Evolutionary conservation across 2,888 invertebrate genomes (phyloP), one percentile per base, ranked within the genome.

Genomic region (Dromius quadrimaculatus): DNA sequence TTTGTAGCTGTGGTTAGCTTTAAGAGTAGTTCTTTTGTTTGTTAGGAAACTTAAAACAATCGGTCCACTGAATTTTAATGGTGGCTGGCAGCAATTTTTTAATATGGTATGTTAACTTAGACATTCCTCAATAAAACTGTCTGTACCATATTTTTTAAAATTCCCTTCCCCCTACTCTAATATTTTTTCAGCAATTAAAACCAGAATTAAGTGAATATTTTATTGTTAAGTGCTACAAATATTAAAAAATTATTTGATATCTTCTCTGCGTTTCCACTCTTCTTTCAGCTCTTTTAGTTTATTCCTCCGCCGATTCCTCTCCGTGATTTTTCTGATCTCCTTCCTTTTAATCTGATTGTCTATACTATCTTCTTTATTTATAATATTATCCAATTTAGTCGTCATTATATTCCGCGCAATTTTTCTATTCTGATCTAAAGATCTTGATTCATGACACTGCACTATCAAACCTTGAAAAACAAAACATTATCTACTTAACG

Each of bases 371-470:
- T 93, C 90, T 0, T 92, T 92, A 83, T 99, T 98, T 0, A 90
- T 76, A 13, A 88, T 83, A 61, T 88, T 85, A 82, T 98, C 98
- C 69, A 98, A 81, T 81, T 91, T 94, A 1, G 87, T 86, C 23
- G 91, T 81, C 71, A 99, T 83, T 74, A 90, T 82, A 76, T 89
- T 85, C 61, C 96, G 83, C 0, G 98, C 98, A 71, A 86, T 84
- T 78, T 92, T 89, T 64, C 93, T 86, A 80, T 99, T 99, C 71
- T 90, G 87, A 50, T 89, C 88, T 73, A 94, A 87, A 70, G 91
- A 89, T 77, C 98, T 87, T 65, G 93, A 91, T 73, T 90, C 87
- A 78, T 98, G 98, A 78, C 95, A 94, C 85, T 97, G 95, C 1
- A 97, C 88, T 1, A 93, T 87, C 63, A 91, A 86, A 19, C 93